Evolutionary conservation across 1,140 invertebrate genomes (phyloP).

Genomic region (Pararge aegeria): DNA sequence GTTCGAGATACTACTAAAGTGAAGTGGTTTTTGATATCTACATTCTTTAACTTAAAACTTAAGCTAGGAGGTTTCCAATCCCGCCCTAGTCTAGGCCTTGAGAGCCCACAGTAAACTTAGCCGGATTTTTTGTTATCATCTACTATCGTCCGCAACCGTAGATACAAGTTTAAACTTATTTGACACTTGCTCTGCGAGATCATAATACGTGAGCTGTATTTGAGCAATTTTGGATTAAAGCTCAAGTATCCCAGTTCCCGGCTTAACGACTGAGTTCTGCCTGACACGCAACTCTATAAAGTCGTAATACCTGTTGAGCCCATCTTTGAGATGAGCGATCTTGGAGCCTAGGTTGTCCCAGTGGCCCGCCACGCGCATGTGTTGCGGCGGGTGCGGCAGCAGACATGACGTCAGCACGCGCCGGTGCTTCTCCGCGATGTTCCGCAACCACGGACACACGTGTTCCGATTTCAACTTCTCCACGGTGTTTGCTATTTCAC

Average conservation of each 20-base stretch:
- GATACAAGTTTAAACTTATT: neutral
- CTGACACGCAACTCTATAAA: no score
- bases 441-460: constrained; percentile 94
- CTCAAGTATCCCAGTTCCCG: no score
- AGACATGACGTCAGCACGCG: constrained; percentile 91
- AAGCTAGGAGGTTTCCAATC: no score
- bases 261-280: no score
- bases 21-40: no score
- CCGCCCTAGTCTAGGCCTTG: no score
- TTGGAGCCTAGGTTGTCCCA: constrained; percentile 95
- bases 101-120: no score
- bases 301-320: constrained; percentile 83
- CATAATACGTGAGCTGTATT: no score
- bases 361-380: constrained; percentile 94
- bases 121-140: no score
- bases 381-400: constrained; percentile 92
- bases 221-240: no score
- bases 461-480: constrained; percentile 97
- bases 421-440: constrained; percentile 92
- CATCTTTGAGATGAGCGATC: constrained; percentile 97
- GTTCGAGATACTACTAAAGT: no score
- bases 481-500: constrained; percentile 90
- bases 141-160: neutral
- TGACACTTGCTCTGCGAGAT: neutral
- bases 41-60: no score